Percentiles rank a stretch among this genome's conserved stretches.
Conservation (phyloP, 2,888 invertebrate genomes). For the Campoplex nolae region DNA sequence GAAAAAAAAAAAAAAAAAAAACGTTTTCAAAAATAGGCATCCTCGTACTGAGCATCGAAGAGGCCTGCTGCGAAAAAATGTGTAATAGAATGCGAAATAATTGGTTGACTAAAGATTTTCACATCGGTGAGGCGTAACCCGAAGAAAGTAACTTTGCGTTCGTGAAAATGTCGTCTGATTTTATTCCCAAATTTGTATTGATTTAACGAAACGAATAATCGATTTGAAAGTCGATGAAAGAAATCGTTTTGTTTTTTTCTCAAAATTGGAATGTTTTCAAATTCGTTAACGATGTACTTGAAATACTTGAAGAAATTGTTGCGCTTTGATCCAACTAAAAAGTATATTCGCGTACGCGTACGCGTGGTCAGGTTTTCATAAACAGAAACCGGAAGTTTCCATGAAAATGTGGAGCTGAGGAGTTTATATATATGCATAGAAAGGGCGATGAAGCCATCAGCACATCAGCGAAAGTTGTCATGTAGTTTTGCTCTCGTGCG, state of each 20-base stretch:
- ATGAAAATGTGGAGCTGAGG: slow-evolving; percentile 25
- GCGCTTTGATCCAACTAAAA: not conserved
- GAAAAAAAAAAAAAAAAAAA: slow-evolving; percentile 3
- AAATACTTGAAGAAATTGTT: not conserved
- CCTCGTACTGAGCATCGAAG: not conserved
- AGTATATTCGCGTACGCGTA: not conserved
- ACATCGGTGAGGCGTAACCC: too few species aligned
- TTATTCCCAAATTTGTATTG: not conserved
- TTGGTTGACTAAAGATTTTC: not conserved
- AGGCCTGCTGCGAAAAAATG: not conserved
- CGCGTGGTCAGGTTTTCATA: not conserved
- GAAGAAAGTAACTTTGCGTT: too few species aligned
- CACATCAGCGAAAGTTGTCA: slow-evolving; percentile 66
- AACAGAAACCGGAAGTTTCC: slow-evolving; percentile 30
- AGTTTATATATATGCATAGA: not conserved
- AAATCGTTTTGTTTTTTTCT: too few species aligned
- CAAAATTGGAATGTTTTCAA: not conserved
- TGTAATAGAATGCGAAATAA: not conserved
- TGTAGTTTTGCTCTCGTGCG: slow-evolving; percentile 23
- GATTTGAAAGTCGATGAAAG: too few species aligned
- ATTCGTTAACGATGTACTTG: not conserved
- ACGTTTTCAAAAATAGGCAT: not conserved
- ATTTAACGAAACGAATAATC: not conserved
- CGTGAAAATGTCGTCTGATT: not conserved
- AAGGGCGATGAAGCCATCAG: slow-evolving; percentile 76